A percentile compares a stretch with the other conserved stretches of the same genome.
phyloP scores from a whole-genome alignment of 2,113 vertebrate genomes.

The Engystomops pustulosus region DNA sequence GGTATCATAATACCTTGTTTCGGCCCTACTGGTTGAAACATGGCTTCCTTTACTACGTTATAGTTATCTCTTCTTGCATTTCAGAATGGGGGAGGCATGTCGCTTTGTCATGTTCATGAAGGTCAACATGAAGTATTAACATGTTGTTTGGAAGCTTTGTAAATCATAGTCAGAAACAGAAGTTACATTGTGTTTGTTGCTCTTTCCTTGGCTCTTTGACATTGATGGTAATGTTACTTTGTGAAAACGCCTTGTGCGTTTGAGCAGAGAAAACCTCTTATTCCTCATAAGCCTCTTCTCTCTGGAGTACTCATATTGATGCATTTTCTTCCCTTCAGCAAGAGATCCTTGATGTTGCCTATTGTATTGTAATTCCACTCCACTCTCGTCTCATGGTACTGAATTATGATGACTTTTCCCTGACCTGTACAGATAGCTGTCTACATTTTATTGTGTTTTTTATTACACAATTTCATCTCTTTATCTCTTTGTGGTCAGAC shows the following conservation, averaged over 20 bases:
- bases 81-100: no score
- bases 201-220: conserved; percentile 33
- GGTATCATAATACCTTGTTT: no score
- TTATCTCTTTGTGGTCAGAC: conserved; percentile 26
- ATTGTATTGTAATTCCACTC: conserved; percentile 33
- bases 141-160: neutral
- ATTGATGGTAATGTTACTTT: conserved; percentile 36
- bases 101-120: no score
- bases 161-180: neutral
- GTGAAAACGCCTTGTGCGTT: conserved; percentile 26
- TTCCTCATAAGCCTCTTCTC: conserved; percentile 30
- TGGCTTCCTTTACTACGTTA: no score
- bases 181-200: neutral
- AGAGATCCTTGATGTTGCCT: conserved; percentile 19
- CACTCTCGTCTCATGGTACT: conserved; percentile 7
- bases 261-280: conserved; percentile 39
- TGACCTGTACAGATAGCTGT: conserved; percentile 20
- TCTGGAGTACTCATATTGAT: conserved; percentile 39
- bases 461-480: neutral
- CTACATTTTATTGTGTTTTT: neutral
- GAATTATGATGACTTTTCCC: conserved; percentile 36
- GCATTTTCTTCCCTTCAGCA: conserved; percentile 45
- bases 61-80: no score
- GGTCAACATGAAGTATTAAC: neutral
- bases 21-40: no score